Evolutionary conservation across 2,888 invertebrate genomes (phyloP).

Genomic region (Pterostichus madidus): DNA sequence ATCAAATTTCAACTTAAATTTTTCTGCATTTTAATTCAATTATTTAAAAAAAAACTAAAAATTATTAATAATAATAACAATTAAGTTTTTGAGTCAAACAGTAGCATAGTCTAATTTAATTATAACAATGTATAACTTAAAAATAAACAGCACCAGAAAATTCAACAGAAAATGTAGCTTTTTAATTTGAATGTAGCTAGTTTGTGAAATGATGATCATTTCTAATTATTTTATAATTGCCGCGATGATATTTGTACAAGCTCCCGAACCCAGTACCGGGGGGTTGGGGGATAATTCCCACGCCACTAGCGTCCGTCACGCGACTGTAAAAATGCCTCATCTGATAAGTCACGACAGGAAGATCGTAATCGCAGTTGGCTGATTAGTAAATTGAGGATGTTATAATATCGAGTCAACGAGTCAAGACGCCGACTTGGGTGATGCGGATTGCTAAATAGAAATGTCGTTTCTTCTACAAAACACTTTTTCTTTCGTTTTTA

Average conservation of each 20-base stretch:
- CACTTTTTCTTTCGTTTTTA: constrained; percentile 17
- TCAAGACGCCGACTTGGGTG: background rate
- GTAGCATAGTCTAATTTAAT: too few species aligned
- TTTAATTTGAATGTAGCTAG: background rate
- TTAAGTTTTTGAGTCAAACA: too few species aligned
- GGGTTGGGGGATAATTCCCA: constrained; percentile 37
- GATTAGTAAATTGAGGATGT: constrained; percentile 63
- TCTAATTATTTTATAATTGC: constrained; percentile 33
- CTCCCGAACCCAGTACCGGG: background rate
- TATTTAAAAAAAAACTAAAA: too few species aligned
- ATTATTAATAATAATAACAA: too few species aligned
- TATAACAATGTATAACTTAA: too few species aligned
- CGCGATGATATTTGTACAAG: background rate
- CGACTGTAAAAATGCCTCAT: constrained; percentile 34
- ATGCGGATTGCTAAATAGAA: constrained; percentile 34
- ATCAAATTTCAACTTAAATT: too few species aligned
- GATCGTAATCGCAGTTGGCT: constrained; percentile 50
- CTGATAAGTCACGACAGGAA: constrained; percentile 63
- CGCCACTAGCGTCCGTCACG: constrained; percentile 38
- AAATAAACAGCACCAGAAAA: background rate
- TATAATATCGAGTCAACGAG: constrained; percentile 47
- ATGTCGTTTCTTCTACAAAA: background rate
- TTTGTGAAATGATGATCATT: too few species aligned
- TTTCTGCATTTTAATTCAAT: too few species aligned
- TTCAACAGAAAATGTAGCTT: background rate